Evolutionary conservation across 2,888 invertebrate species (phyloP), one percentile per base, ranked within the genome.

Genomic region (Phymatocera aterrima): DNA sequence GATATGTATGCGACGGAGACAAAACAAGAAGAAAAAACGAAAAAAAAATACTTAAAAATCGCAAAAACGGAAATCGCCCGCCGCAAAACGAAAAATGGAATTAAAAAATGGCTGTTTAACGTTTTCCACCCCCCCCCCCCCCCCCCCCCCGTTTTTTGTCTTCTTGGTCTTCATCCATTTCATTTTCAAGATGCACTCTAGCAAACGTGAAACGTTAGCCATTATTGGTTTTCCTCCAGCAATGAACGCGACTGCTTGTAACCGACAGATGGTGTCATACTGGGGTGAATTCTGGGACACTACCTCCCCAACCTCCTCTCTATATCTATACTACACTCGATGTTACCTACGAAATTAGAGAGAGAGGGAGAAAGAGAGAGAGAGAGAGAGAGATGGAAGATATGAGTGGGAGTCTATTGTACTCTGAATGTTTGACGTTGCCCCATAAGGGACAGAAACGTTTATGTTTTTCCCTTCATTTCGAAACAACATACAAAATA

Each of bases 301-400:
- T n/a, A n/a, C n/a, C n/a, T n/a, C 57, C 57, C 57, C 24, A 57
- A 15, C 24, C 57, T 28, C 28, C 12, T 18, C 24, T 28, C 4
- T 40, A 28, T 57, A 57, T 28, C 21, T 57, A 57, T 51, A 15
- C 51, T 18, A 57, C 15, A 28, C 57, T 57, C 10, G n/a, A n/a
- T 57, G 43, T 68, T 43, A 43, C 68, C 43, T 40, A 43, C 46
- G 24, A 24, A 68, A 78, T 78, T 60, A 64, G 60, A 79, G 68
- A 37, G 80, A 70, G 78, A 72, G 70, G 75, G 74, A 75, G 65
- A 72, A 37, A 46, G 68, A 46, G 54, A 75, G 54, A 60, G 31
- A 79, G 68, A 37, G 80, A 70, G 78, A 72, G 70, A 78, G 74
- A 75, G 65, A 72, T 34, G 34, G 68, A 46, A 60, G 31, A 60